These are phyloP conservation scores for Pseudococcus jackbeardsleyi DNA, from an alignment of 2,888 invertebrate genomes.

Conservation along the genomic window DNA sequence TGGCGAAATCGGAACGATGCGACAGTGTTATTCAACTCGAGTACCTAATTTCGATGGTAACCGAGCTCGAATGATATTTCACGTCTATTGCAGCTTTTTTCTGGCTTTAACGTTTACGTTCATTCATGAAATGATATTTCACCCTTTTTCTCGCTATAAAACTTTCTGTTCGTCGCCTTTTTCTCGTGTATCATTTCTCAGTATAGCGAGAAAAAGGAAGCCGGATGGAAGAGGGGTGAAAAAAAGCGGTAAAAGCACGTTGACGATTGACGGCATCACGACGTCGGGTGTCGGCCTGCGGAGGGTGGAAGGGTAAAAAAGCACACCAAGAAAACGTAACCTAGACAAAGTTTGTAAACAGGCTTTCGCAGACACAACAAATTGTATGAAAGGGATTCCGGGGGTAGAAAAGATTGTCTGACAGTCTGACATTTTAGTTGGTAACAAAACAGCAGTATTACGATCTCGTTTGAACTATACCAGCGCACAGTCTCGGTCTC, in stretches of 20 bases:
- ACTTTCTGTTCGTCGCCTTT: conserved; percentile 51
- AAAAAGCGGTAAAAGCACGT: conserved; percentile 22
- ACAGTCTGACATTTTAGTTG: conserved; percentile 60
- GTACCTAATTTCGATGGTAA: too few relatives aligned
- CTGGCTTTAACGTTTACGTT: background rate
- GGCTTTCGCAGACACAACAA: conserved; percentile 63
- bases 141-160: conserved; percentile 17
- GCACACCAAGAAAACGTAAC: conserved; percentile 49
- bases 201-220: background rate
- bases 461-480: conserved; percentile 57
- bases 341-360: conserved; percentile 60
- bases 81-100: conserved; percentile 47
- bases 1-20: too few relatives aligned
- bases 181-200: conserved; percentile 38
- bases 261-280: conserved; percentile 13
- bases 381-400: conserved; percentile 61
- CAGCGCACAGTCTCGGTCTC: conserved; percentile 48
- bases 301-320: background rate
- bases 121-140: background rate
- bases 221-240: background rate
- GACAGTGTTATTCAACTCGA: too few relatives aligned
- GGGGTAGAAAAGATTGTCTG: conserved; percentile 57
- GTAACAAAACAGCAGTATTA: conserved; percentile 59
- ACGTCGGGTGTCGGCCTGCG: background rate
- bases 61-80: background rate